Percentiles rank a stretch among this genome's conserved stretches.
phyloP scores from a whole-genome alignment of 1,140 invertebrate genomes.

The Proctacanthus coquilletti region DNA sequence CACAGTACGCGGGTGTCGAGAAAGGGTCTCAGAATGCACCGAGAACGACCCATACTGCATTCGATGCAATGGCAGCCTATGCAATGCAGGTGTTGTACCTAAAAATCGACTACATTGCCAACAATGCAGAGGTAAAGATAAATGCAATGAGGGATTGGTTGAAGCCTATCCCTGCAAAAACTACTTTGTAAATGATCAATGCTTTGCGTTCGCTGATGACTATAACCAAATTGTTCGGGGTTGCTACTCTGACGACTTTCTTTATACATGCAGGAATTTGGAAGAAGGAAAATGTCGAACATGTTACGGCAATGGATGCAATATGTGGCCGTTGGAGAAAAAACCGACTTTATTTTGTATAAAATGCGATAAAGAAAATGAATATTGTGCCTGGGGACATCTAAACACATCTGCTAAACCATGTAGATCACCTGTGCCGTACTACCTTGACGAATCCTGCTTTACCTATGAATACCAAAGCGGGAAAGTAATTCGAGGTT shows the following conservation, averaged over 20 bases:
- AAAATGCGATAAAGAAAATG: no score
- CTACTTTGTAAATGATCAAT: conserved; percentile 16
- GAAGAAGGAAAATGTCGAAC: conserved; percentile 13
- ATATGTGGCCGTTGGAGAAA: no score
- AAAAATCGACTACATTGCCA: conserved; percentile 17
- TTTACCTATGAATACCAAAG: no score
- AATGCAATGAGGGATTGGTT: conserved; percentile 12
- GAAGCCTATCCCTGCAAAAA: conserved; percentile 16
- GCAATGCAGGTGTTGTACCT: conserved; percentile 20
- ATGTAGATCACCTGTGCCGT: no score
- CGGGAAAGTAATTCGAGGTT: no score
- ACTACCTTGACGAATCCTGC: no score
- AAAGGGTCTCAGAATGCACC: conserved; percentile 18
- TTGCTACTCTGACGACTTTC: no score
- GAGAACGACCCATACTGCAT: conserved; percentile 21
- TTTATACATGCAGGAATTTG: no score
- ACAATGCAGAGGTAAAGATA: conserved; percentile 18
- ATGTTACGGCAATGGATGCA: conserved; percentile 24
- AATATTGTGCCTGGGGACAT: no score
- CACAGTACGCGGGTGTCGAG: conserved; percentile 17
- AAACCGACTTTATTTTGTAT: no score
- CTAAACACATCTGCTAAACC: no score
- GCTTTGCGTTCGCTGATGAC: conserved; percentile 19
- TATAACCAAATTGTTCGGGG: conserved; percentile 16
- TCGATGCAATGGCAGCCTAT: conserved; percentile 21